Base-by-base conservation (phyloP, 2,888 invertebrate species). In the Leptopilina drosophilae region DNA sequence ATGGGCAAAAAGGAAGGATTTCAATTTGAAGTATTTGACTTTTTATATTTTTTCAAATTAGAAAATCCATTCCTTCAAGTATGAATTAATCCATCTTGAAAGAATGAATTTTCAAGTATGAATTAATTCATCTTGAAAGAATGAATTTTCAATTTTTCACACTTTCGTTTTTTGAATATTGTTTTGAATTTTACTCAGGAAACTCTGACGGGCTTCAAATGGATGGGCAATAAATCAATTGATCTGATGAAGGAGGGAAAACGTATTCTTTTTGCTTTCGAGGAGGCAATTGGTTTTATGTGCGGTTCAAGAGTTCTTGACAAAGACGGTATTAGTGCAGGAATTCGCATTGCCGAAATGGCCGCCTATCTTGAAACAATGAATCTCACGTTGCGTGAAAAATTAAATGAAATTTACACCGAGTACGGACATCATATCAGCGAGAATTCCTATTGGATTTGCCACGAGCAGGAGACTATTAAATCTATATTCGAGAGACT, bases 271-370 rank as follows among this genome's bases (percentile, higher is more conserved):
- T 98, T 99, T 92, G 98, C 98, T 0, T 99, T 97, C 92, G 99
- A 99, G 91, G 99, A 99, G 92, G 99, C 99, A 0, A 99, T 99
- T 89, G 99, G 99, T 0, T 99, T 97, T 90, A 99, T 99, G 99
- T 97, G 97, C 89, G 96, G 96, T n/a, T 94, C 95, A 4, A 93
- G 93, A 6, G 98, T 99, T 5, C 93, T 98, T 5, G 99, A 99
- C 91, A 99, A 99, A 90, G 99, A 99, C 92, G 99, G 99, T 0
- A 94, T 99, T 1, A 96, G 96, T 56, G 98, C 99, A 0, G 97
- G 97, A 0, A 95, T 95, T 15, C 94, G 95, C 77, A 92, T 96
- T 78, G 95, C 96, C 7, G 96, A 97, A 87, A 93, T 98, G 93
- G 94, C 95, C 5, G 94, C 94, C 0, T 95, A 95, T 89, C 92